Evolutionary conservation across 2,888 invertebrate genomes (phyloP).

Genomic region (Tetropium fuscum): DNA sequence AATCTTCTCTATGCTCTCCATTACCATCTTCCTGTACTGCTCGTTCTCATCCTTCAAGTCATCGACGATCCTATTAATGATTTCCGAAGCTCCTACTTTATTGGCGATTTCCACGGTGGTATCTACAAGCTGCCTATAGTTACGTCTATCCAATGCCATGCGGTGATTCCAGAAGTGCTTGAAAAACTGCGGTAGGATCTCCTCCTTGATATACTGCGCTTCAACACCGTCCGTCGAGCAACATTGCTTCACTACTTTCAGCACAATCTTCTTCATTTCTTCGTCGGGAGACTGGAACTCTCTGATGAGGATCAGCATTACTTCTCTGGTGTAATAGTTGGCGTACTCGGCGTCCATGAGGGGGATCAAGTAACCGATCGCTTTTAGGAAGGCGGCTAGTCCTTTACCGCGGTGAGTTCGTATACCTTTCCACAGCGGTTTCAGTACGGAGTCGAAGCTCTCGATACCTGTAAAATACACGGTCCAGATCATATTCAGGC

Average conservation of each 20-base stretch:
- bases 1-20: slow-evolving; percentile 99
- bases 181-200: slow-evolving; percentile 98
- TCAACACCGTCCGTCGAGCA: slow-evolving; percentile 99
- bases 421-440: slow-evolving; percentile 99
- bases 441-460: slow-evolving; percentile 98
- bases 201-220: slow-evolving; percentile 98
- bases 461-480: slow-evolving; percentile 83
- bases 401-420: slow-evolving; percentile 92
- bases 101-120: slow-evolving; percentile 99
- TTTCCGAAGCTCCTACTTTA: slow-evolving; percentile 99
- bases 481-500: too few species aligned
- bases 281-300: slow-evolving; percentile 99
- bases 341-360: slow-evolving; percentile 99
- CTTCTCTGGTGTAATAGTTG: slow-evolving; percentile 99
- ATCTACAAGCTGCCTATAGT: slow-evolving; percentile 98
- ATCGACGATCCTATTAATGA: slow-evolving; percentile 98
- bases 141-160: slow-evolving; percentile 98
- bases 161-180: slow-evolving; percentile 99
- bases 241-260: slow-evolving; percentile 99
- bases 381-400: slow-evolving; percentile 98
- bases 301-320: slow-evolving; percentile 97
- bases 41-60: slow-evolving; percentile 99
- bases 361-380: slow-evolving; percentile 98
- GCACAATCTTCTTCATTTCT: slow-evolving; percentile 99
- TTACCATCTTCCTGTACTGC: slow-evolving; percentile 99